These are phyloP conservation scores for Anhinga rufa DNA, from an alignment of 2,113 vertebrate genomes.

Conservation along the genomic window DNA sequence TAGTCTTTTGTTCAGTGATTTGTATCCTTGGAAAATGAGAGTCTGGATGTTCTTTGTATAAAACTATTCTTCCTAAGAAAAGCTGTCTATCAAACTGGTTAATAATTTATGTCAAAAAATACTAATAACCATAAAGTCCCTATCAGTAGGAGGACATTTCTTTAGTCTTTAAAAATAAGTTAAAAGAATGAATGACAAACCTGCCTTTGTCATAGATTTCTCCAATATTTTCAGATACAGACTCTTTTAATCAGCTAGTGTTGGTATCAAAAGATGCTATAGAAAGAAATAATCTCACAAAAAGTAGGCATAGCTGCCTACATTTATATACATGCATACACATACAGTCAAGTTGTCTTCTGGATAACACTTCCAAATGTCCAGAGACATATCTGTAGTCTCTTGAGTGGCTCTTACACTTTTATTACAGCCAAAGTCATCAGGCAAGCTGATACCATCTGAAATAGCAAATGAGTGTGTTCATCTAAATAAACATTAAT, in stretches of 20 bases:
- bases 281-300: background rate
- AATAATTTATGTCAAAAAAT: background rate
- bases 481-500: background rate
- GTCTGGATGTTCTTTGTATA: background rate
- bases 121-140: accelerated
- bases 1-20: background rate
- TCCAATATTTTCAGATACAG: background rate
- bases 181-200: background rate
- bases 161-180: background rate
- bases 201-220: background rate
- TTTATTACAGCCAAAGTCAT: background rate
- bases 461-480: background rate
- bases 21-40: background rate
- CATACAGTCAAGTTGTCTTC: background rate
- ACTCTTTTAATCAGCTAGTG: background rate
- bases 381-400: background rate
- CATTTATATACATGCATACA: background rate
- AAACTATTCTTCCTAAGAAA: background rate
- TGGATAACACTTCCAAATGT: background rate
- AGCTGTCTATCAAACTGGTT: background rate
- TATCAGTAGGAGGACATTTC: background rate
- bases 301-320: background rate
- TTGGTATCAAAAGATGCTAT: background rate
- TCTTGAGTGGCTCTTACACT: background rate
- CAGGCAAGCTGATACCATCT: background rate